Evolutionary conservation across 2,888 invertebrate genomes (phyloP), one percentile per base, ranked within the genome.

Genomic region (Napeogenes inachia): DNA sequence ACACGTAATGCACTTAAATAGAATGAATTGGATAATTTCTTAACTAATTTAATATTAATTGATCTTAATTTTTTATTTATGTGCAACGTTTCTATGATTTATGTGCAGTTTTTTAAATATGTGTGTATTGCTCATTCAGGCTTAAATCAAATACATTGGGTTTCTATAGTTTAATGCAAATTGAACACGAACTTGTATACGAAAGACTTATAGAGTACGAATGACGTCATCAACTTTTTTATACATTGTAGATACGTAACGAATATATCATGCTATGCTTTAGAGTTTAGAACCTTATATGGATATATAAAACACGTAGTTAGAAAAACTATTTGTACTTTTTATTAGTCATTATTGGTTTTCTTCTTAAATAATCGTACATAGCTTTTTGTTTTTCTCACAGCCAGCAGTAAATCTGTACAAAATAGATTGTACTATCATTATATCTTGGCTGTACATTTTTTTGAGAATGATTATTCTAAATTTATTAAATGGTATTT

Each of bases 201-300:
- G 80, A 78, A 73, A 75, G 73, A 75, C 73, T 76, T 76, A 75
- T 77, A 71, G 72, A 81, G 79, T 79, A 76, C 79, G 75, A 75
- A 63, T 84, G 81, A 83, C 84, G 83, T 83, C 80, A 83, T 65
- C 71, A 35, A 53, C 46, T 61, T 68, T 71, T 63, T 67, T 75
- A 73, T 72, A 53, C 56, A 54, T 57, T 45, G 54, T 45, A n/a
- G 32, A 35, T 30, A 53, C 63, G 61, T 61, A 54, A 62, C 56
- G 45, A 30, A 50, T 50, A 47, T 47, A 30, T 50, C 30, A 30
- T 30, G 30, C 8, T n/a, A 30, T 57, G 13, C 53, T 46, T 6
- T 45, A 32, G 59, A 21, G 32, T 46, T 6, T 45, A 32, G 59
- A 21, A 38, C 60, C 47, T 47, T 55, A 55, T 60, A 38, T 55